Evolutionary conservation across 2,888 invertebrate genomes (phyloP), one percentile per base, ranked within the genome.

Genomic region (Dromius quadrimaculatus): DNA sequence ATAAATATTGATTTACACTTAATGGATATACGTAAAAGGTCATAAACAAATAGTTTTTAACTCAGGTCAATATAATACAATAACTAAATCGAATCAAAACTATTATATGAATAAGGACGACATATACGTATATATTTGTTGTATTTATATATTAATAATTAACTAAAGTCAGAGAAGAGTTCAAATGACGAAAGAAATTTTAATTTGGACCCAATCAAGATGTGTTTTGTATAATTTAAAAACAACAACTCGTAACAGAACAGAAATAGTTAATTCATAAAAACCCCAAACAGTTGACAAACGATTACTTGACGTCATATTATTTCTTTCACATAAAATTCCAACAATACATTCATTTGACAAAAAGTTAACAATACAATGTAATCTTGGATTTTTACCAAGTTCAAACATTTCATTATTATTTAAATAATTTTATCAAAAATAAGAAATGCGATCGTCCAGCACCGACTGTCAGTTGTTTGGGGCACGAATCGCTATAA

Each of bases 1-100:
- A 70, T 70, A 70, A 70, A 62, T 70, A 70, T 70, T 68, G 59
- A 68, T 68, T 68, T 59, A 68, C 59, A 68, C 43, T 68, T 68
- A 68, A 68, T 68, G 59, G 68, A 68, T 68, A 68, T 68, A 68
- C 59, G 68, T 68, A 59, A 59, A 68, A 68, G 19, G 68, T 68
- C 59, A 68, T 59, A 59, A 68, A 68, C 38, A 34, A 65, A 65
- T 36, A 50, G 23, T 41, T 54, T 65, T 41, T 9, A 68, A 68
- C 59, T 68, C 68, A 68, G 59, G 43, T 68, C 68, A 68, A 68
- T 68, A 68, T 43, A 59, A 59, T 68, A 68, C 54, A 65, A 65
- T 68, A 68, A 68, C 59, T 68, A 68, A 66, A 66, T 36, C 38
- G 66, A 66, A 57, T 13, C 34, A 15, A 54, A 66, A 66, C 57